Conservation (phyloP, 2,797 vertebrate genomes). For the Spizella passerina region DNA sequence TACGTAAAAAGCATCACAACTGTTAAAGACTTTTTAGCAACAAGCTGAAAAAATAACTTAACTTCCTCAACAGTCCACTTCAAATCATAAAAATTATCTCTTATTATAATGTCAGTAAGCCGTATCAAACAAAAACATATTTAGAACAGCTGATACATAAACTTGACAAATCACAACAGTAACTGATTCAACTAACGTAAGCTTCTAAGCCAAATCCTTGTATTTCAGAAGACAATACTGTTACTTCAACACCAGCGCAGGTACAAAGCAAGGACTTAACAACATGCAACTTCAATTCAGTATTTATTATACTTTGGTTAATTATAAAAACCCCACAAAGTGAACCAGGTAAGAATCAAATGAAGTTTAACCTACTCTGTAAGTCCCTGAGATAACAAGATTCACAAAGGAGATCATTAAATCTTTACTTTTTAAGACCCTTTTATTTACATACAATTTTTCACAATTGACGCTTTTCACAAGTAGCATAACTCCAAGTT, state of each 20-base stretch:
- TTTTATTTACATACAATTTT: background rate
- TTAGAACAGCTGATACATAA: background rate
- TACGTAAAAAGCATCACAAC: background rate
- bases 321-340: background rate
- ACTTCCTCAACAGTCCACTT: background rate
- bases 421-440: background rate
- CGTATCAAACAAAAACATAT: accelerated
- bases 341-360: background rate
- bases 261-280: background rate
- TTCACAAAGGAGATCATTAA: background rate
- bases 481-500: accelerated
- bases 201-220: accelerated
- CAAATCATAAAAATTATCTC: background rate
- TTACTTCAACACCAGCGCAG: background rate
- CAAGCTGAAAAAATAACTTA: background rate
- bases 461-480: background rate
- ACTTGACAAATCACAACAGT: background rate
- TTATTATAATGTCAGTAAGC: background rate
- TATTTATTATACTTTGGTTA: background rate
- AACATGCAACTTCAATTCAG: background rate
- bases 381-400: background rate
- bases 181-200: background rate
- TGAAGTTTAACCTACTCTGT: background rate
- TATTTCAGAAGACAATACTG: background rate
- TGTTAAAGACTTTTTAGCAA: background rate